Percentiles rank a stretch among this genome's conserved stretches.
Conservation (phyloP, 2,113 vertebrate genomes). For the Indicator maculatus region DNA sequence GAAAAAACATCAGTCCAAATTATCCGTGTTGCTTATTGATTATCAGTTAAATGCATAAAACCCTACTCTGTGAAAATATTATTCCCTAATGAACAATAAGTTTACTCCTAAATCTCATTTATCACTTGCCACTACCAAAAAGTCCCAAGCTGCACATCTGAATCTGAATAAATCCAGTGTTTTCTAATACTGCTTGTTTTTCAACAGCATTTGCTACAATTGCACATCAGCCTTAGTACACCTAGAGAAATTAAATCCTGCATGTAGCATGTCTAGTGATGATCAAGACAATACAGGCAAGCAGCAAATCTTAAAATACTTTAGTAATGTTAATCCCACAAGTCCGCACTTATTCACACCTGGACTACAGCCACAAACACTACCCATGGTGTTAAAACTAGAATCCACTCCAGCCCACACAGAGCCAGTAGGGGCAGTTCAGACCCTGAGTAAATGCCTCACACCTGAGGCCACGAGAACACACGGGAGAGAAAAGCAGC, state of each 20-base stretch:
- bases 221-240: fast-evolving
- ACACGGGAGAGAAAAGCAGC: fast-evolving
- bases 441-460: neutral
- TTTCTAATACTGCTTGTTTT: neutral
- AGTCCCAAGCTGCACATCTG: neutral
- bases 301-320: fast-evolving
- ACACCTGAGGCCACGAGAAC: fast-evolving
- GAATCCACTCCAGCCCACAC: fast-evolving
- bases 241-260: neutral
- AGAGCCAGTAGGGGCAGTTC: fast-evolving
- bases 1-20: neutral
- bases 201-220: neutral
- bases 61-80: neutral
- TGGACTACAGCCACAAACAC: neutral
- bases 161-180: neutral
- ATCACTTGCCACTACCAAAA: neutral
- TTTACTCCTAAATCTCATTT: neutral
- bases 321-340: fast-evolving
- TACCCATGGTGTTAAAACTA: fast-evolving
- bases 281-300: fast-evolving
- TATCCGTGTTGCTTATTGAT: neutral
- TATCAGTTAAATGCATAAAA: neutral
- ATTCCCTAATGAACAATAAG: neutral
- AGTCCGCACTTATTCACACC: fast-evolving
- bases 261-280: fast-evolving